Conservation (phyloP, 2,113 vertebrate genomes). For the Peucedramus taeniatus region DNA sequence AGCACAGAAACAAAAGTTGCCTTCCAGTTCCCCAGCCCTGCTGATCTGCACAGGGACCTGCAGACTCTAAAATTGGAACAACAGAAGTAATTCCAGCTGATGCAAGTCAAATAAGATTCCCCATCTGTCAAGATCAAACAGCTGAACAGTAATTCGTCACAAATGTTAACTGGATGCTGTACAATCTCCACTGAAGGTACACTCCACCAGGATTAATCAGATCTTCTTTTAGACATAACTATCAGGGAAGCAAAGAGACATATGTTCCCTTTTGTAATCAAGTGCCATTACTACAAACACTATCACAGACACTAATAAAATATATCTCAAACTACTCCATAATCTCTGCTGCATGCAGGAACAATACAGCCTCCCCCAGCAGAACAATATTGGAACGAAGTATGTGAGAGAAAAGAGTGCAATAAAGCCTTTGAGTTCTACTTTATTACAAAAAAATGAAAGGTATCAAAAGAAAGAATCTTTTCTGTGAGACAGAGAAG, state of each 20-base stretch:
- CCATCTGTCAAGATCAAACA: slow-evolving; percentile 35
- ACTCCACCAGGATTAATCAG: slow-evolving; percentile 30
- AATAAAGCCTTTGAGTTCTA: background rate
- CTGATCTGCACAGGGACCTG: background rate
- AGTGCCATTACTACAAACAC: background rate
- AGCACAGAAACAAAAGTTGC: background rate
- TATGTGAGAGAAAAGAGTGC: background rate
- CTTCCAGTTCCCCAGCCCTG: background rate
- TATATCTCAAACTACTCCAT: background rate
- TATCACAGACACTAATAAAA: background rate
- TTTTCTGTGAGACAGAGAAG: background rate
- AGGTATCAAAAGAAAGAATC: background rate
- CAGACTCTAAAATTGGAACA: background rate
- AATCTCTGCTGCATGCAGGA: background rate
- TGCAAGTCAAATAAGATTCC: slow-evolving; percentile 12
- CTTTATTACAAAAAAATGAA: background rate
- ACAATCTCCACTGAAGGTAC: background rate
- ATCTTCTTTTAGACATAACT: background rate
- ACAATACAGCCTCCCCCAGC: background rate
- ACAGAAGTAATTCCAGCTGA: slow-evolving; percentile 35
- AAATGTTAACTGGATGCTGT: background rate
- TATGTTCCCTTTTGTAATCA: slow-evolving; percentile 18
- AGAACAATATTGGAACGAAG: background rate
- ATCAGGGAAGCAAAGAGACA: slow-evolving; percentile 18
- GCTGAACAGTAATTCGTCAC: background rate